These are phyloP conservation scores for Zelleria hepariella DNA, from an alignment of 2,888 invertebrate genomes.

Conservation along the genomic window DNA sequence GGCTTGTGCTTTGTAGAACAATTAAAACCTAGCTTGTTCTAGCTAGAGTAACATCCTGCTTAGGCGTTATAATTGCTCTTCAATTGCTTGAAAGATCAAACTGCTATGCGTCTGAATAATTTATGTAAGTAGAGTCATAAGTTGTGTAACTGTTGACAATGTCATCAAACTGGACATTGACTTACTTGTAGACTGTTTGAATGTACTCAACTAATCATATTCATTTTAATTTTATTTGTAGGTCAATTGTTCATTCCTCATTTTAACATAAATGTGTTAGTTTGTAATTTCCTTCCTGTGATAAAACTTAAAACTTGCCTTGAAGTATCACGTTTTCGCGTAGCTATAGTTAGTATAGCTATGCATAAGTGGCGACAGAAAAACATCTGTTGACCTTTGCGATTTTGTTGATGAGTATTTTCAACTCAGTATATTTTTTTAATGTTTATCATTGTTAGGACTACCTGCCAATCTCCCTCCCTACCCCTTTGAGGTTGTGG, in stretches of 20 bases:
- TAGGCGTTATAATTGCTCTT: neutral
- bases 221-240: neutral
- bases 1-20: neutral
- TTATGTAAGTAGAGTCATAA: neutral
- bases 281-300: neutral
- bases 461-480: too few relatives aligned
- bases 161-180: conserved; percentile 2
- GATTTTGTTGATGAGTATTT: neutral
- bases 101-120: neutral
- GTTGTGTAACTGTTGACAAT: neutral
- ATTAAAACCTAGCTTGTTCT: neutral
- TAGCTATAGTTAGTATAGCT: neutral
- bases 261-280: neutral
- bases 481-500: too few relatives aligned
- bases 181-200: neutral
- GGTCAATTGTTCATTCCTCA: neutral
- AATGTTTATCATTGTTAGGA: too few relatives aligned
- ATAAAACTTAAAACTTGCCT: too few relatives aligned
- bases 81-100: neutral
- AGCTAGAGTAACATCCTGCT: neutral
- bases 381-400: neutral
- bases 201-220: neutral
- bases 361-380: neutral
- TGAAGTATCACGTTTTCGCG: too few relatives aligned
- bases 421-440: neutral